phyloP scores from a whole-genome alignment of 1,140 invertebrate genomes.

The Micrasema minimum region DNA sequence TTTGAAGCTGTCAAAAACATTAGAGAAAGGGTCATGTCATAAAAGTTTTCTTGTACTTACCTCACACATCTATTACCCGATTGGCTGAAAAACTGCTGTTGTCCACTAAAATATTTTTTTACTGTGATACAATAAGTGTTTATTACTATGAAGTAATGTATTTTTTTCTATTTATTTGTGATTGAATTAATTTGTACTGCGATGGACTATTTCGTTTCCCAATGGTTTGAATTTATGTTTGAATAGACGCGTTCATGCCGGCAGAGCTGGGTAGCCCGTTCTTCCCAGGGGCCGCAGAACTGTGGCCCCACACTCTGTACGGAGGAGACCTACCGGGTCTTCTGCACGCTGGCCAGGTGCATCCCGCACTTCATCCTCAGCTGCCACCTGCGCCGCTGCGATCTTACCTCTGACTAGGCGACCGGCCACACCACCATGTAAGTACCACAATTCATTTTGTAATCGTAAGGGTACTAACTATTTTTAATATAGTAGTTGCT shows the following conservation, averaged over 20 bases:
- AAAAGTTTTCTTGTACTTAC: no score
- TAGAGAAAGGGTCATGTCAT: no score
- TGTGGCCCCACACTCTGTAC: constrained; percentile 93
- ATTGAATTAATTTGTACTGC: no score
- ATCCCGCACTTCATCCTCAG: constrained; percentile 96
- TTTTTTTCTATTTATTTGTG: no score
- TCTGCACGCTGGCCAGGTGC: constrained; percentile 90
- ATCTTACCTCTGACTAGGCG: constrained; percentile 96
- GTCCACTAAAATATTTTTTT: no score
- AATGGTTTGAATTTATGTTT: constrained; percentile 6
- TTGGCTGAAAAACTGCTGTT: no score
- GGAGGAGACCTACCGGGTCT: constrained; percentile 84
- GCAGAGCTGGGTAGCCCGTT: constrained; percentile 93
- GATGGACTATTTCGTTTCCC: background rate
- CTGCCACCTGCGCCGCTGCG: constrained; percentile 89
- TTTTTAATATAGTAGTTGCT: no score
- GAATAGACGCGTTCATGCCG: constrained; percentile 53
- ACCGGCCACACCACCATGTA: constrained; percentile 74
- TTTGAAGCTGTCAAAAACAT: no score
- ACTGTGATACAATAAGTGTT: no score
- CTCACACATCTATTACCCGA: no score
- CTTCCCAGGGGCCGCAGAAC: constrained; percentile 88
- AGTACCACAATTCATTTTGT: constrained; percentile 47
- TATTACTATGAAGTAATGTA: no score
- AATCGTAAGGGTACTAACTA: no score